Evolutionary conservation across 2,113 vertebrate genomes (phyloP).

Genomic region (Butorides virescens): DNA sequence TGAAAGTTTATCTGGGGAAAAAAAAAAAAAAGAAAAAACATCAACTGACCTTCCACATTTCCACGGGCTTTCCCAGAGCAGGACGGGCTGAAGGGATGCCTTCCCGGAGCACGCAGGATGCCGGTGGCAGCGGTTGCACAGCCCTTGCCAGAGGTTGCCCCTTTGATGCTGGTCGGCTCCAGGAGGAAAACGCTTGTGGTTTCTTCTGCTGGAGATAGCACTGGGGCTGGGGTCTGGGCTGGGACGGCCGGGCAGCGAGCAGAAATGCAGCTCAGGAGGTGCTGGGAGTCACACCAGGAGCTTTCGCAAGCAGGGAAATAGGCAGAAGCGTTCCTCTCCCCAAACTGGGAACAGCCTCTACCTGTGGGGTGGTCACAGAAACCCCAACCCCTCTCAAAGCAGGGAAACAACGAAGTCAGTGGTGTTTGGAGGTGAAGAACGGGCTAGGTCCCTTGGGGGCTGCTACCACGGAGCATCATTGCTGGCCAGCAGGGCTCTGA

Average conservation of each 20-base stretch:
- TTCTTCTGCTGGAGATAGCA: not conserved
- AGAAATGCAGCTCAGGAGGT: not conserved
- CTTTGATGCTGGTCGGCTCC: not conserved
- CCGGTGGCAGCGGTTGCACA: fast-evolving
- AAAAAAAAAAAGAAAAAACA: not conserved
- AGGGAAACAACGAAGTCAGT: fast-evolving
- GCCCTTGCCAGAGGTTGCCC: not conserved
- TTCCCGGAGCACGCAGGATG: not conserved
- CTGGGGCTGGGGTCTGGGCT: not conserved
- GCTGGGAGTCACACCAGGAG: not conserved
- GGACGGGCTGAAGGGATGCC: not conserved
- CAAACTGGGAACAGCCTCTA: not conserved
- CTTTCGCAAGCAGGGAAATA: not conserved
- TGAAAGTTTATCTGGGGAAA: not conserved
- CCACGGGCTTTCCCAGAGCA: not conserved
- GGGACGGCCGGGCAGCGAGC: fast-evolving
- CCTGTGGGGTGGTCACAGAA: not conserved
- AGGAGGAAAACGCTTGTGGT: not conserved
- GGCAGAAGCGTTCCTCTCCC: not conserved
- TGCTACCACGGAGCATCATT: not conserved
- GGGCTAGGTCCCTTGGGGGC: not conserved
- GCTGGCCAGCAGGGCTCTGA: not conserved
- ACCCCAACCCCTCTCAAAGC: not conserved
- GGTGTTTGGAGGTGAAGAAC: not conserved
- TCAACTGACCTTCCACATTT: not conserved